A percentile compares a stretch with the other conserved stretches of the same genome.
These are phyloP conservation scores for Galeruca laticollis DNA, from an alignment of 2,888 invertebrate genomes.

Conservation along the genomic window DNA sequence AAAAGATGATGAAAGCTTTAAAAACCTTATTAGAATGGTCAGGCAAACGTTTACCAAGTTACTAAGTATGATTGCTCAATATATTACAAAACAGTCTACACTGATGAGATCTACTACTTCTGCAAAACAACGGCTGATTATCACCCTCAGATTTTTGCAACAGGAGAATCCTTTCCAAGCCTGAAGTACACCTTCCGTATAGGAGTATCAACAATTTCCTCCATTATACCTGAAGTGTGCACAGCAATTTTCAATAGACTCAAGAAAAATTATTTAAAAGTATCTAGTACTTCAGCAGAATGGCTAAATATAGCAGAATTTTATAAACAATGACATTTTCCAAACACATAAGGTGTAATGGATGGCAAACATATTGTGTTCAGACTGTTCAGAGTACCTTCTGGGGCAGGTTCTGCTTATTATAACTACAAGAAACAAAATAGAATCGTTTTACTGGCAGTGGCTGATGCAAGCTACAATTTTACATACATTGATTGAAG, in stretches of 20 bases:
- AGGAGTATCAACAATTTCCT: conserved; percentile 19
- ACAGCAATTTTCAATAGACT: conserved; percentile 13
- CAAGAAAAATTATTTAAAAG: conserved; percentile 19
- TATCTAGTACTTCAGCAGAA: conserved; percentile 6
- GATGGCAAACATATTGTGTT: conserved; percentile 52
- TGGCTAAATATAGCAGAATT: conserved; percentile 36
- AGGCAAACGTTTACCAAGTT: not conserved
- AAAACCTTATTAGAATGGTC: too few relatives aligned
- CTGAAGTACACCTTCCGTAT: conserved; percentile 19
- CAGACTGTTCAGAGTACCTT: conserved; percentile 44
- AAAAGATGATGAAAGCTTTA: too few relatives aligned
- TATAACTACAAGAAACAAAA: conserved; percentile 52
- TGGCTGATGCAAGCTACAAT: conserved; percentile 30
- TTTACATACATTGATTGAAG: not conserved
- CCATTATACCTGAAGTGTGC: conserved; percentile 19
- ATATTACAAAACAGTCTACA: too few relatives aligned
- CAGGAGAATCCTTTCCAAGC: conserved; percentile 18
- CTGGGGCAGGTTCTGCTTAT: conserved; percentile 47
- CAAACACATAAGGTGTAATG: conserved; percentile 46
- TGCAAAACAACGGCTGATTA: too few relatives aligned
- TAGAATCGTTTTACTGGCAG: conserved; percentile 50
- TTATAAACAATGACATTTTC: conserved; percentile 48
- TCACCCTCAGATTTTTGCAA: conserved; percentile 17
- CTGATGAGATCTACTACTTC: too few relatives aligned
- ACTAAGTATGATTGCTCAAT: too few relatives aligned